These are phyloP conservation scores for Conus betulinus DNA, from an alignment of 1,140 invertebrate species.

Conservation along the genomic window DNA sequence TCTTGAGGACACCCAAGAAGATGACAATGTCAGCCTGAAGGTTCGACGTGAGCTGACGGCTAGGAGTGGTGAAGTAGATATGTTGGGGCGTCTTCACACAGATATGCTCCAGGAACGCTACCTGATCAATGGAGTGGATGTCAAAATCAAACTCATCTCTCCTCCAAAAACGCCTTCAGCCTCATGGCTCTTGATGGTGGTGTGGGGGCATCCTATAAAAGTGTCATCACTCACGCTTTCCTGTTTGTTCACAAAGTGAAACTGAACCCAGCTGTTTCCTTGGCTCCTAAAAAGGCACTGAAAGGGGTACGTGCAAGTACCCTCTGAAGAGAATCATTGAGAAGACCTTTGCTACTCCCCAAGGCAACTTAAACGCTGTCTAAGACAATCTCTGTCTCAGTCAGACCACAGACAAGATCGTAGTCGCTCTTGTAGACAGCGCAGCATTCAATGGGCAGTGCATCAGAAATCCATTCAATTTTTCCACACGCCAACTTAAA, in stretches of 20 bases:
- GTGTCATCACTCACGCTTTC: not conserved
- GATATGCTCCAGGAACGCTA: not conserved
- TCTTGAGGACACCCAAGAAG: not conserved
- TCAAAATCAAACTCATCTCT: conserved; percentile 9
- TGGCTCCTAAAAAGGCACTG: not conserved
- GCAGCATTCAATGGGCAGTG: conserved; percentile 16
- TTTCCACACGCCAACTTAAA: not conserved
- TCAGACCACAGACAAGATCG: not conserved
- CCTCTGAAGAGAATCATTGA: not conserved
- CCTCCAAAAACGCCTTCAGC: not conserved
- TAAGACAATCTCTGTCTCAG: conserved; percentile 33
- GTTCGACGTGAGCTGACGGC: not conserved
- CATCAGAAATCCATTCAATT: conserved; percentile 12
- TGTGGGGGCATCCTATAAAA: not conserved
- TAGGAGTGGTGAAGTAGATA: not conserved
- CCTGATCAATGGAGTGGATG: conserved; percentile 5
- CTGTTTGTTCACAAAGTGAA: conserved; percentile 24
- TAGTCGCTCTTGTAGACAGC: conserved; percentile 15
- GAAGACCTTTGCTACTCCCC: not conserved
- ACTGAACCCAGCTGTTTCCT: not conserved
- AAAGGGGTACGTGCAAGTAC: conserved; percentile 27
- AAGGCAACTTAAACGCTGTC: not conserved
- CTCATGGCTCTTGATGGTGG: not conserved
- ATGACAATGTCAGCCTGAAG: not conserved
- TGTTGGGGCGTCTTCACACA: not conserved